Base-by-base conservation (phyloP, 2,113 vertebrate species). In the Phaetusa simplex region DNA sequence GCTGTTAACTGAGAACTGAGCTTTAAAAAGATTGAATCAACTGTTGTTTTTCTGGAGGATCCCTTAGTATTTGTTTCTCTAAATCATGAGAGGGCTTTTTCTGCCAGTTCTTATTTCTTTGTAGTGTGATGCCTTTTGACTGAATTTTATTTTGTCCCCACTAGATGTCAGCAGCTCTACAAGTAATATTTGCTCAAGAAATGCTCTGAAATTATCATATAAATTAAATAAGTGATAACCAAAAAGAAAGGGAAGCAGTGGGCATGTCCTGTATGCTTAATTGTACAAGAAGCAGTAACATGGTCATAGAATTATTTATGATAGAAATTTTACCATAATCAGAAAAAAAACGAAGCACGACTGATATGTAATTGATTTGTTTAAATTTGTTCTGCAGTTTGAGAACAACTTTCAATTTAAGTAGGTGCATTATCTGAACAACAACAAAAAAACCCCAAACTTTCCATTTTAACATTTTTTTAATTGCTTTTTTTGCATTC, bases 131-230 rank as follows among this genome's bases (percentile, higher is more conserved):
- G 22, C 16, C 73, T 24, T 88, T 47, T 36, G 24, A 17, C 13
- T 71, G 59, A 8, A 5, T 40, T 79, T 74, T 43, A 27, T 20
- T 64, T 79, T 3, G 1, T 79, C 69, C 47, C 92, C 95, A 91
- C 80, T 97, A 95, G 95, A 82, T 95, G 95, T 93, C 96, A 98
- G 88, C 85, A 97, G 78, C 81, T 88, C 81, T 87, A 14, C 53
- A 29, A 66, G 53, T 53, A 79, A 2, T 26, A 43, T 7, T 74
- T 71, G 55, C 45, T 82, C n/a, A 38, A 83, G 24, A 76, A 67
- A 15, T 34, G 56, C 56, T 78, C 26, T 26, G 43, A 59, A 82
- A 67, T 74, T 17, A 69, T 36, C 49, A 55, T 66, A 42, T 53
- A n/a, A 92, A 50, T 66, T 29, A 76, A 92, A 14, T 34, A 29